Evolutionary conservation across 2,797 vertebrate species (phyloP).

Genomic region (Muscicapa comitata): DNA sequence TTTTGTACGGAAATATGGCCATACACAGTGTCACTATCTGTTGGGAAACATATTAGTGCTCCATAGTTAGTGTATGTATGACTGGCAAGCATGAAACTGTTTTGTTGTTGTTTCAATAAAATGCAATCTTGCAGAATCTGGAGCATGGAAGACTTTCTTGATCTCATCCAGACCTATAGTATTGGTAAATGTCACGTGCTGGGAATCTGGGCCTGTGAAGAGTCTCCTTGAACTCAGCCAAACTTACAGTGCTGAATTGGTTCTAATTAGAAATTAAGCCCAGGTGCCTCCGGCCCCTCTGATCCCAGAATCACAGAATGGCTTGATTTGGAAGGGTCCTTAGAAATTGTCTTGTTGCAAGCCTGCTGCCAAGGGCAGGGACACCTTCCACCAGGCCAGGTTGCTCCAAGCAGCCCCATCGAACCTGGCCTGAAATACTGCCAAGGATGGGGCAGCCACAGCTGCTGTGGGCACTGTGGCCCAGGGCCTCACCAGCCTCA

Average conservation of each 20-base stretch:
- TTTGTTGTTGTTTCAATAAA: not conserved
- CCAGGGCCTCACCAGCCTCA: not conserved
- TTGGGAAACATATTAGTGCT: not conserved
- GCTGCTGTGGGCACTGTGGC: not conserved
- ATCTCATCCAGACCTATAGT: not conserved
- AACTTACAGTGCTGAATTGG: not conserved
- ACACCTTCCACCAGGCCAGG: not conserved
- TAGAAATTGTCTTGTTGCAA: not conserved
- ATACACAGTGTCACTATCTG: not conserved
- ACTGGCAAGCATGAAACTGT: not conserved
- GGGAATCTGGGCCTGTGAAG: not conserved
- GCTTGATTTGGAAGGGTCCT: not conserved
- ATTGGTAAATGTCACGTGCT: fast-evolving
- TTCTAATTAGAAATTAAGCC: not conserved
- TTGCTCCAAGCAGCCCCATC: not conserved
- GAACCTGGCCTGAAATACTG: not conserved
- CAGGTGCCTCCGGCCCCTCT: fast-evolving
- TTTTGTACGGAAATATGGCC: not conserved
- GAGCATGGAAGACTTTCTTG: not conserved
- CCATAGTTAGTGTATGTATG: too few species aligned
- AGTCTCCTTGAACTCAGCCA: not conserved
- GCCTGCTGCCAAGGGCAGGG: not conserved
- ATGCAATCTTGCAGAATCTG: not conserved
- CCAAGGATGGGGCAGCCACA: not conserved
- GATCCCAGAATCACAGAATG: not conserved